Percentiles rank a stretch among this genome's conserved stretches.
These are phyloP conservation scores for Sylvilagus bachmani DNA, from an alignment of 2,113 vertebrate species.

Conservation along the genomic window DNA sequence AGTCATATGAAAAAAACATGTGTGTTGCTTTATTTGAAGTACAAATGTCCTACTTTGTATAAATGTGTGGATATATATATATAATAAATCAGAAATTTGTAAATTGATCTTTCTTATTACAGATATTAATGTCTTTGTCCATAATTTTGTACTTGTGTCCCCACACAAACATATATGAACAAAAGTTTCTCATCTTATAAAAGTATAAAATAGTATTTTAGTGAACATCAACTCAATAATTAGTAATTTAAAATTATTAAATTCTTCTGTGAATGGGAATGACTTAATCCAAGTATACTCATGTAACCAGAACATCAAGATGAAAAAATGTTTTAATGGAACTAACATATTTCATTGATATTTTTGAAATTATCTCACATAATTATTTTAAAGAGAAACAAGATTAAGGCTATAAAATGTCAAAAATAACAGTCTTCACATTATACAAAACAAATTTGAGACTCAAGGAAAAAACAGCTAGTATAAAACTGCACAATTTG, in stretches of 20 bases:
- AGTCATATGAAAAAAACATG: background rate
- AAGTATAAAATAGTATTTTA: background rate
- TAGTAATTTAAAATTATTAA: background rate
- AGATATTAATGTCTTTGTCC: background rate
- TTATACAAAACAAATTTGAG: constrained; percentile 11
- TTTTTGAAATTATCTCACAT: background rate
- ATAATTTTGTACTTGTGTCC: background rate
- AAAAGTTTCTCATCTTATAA: background rate
- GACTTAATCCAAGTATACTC: background rate
- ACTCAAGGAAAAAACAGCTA: background rate
- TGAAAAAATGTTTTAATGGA: background rate
- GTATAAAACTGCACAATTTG: background rate
- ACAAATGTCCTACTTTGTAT: background rate
- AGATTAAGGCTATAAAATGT: background rate
- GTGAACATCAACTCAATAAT: background rate
- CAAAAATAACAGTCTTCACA: constrained; percentile 9
- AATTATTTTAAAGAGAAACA: background rate
- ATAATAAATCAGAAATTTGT: background rate
- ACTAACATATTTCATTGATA: background rate
- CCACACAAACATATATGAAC: background rate
- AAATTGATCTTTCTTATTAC: background rate
- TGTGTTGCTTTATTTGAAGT: background rate
- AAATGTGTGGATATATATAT: background rate
- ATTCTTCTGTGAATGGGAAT: background rate
- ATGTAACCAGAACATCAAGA: background rate